Evolutionary conservation across 2,797 vertebrate species (phyloP).

Genomic region (Diplodus puntazzo): DNA sequence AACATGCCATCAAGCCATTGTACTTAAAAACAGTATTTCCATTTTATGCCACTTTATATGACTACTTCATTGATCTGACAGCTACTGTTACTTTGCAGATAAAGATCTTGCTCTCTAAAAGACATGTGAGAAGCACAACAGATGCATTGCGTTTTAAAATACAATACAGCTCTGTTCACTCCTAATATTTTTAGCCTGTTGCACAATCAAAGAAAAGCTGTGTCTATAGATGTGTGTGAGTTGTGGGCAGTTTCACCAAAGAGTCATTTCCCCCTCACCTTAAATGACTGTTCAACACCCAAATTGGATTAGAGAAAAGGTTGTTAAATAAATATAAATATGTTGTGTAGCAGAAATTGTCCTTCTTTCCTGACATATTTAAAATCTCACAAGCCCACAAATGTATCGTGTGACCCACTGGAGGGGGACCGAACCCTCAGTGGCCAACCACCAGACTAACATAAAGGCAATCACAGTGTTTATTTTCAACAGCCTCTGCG

Average conservation of each 20-base stretch:
- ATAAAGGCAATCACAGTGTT: too few species aligned
- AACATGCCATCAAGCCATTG: not conserved
- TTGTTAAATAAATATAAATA: too few species aligned
- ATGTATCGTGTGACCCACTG: not conserved
- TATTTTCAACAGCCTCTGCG: too few species aligned
- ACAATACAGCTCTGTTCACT: too few species aligned
- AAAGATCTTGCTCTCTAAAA: too few species aligned
- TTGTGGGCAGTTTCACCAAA: not conserved
- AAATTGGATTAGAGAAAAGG: not conserved
- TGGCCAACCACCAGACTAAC: not conserved
- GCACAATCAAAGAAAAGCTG: not conserved
- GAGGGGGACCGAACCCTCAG: not conserved
- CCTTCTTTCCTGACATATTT: not conserved
- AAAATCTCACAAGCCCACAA: not conserved
- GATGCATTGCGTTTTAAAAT: too few species aligned
- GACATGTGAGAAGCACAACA: too few species aligned
- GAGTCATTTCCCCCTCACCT: not conserved
- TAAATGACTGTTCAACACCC: not conserved
- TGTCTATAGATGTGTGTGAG: not conserved
- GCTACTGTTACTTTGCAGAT: not conserved
- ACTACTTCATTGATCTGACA: not conserved
- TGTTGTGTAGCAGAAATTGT: not conserved
- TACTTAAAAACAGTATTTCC: not conserved
- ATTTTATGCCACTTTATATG: too few species aligned
- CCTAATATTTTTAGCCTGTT: too few species aligned